Base-by-base conservation (phyloP, 2,797 vertebrate genomes). In the Melanotaenia pygmaea region DNA sequence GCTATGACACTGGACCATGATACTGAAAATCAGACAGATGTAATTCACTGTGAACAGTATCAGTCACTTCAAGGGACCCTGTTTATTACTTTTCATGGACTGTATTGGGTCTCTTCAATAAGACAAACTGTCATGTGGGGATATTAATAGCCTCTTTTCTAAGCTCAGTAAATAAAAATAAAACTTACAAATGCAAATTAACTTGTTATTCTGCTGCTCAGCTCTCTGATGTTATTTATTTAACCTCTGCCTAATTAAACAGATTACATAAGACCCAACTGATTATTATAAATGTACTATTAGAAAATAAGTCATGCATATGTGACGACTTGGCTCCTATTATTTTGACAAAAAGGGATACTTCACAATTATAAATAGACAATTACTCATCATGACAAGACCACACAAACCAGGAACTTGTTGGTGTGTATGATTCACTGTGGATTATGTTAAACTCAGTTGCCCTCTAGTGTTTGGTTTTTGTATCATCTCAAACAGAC, bases 381-480 rank as follows among this genome's bases (percentile, higher is more conserved):
- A 40, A 85, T 88, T 82, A 86, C 58, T 89, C 81, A 88, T 83
- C 43, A 67, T 74, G 82, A 81, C 61, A 67, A 53, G 70, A 57
- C 28, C 45, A 69, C 58, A 70, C 61, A 68, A 47, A 50, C 3
- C 73, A 72, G 34, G 9, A 38, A 57, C 20, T 61, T 18, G 50
- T 9, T 51, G 40, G 24, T 20, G 30, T 63, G 43, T 2, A 16
- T 20, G 32, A 12, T 60, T 51, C 5, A 30, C 24, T 45, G 58
- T 54, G 56, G 56, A 43, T 80, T 90, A 40, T 78, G 60, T 83
- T 84, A 70, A 81, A 74, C 92, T 85, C 80, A 90, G 86, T 86
- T 90, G 80, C 93, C 94, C 91, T 86, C 93, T 93, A 89, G 90
- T 92, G 94, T 77, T 80, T 2, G 40, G 1, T 43, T 22, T 0